These are phyloP conservation scores for Maccullochella peelii DNA, from an alignment of 2,113 vertebrate genomes.

Conservation along the genomic window DNA sequence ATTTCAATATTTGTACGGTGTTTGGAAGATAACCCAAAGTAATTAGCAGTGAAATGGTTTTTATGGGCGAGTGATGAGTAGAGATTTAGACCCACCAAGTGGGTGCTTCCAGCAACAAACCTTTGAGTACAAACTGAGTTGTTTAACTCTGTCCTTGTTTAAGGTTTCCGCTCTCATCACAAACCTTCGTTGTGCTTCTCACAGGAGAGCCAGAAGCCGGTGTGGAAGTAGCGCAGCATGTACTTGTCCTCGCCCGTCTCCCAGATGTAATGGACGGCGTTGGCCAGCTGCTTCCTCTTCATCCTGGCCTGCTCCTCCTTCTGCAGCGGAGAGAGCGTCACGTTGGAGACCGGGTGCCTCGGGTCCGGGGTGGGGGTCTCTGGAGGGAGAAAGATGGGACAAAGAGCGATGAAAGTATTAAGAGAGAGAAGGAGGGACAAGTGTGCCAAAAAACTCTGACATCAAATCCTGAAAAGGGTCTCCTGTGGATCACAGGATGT, in stretches of 20 bases:
- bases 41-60: too few species aligned
- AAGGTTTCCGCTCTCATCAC: slow-evolving; percentile 4
- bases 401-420: not conserved
- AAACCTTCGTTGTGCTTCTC: slow-evolving; percentile 86
- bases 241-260: slow-evolving; percentile 90
- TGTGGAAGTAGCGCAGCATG: slow-evolving; percentile 88
- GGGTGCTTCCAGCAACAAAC: too few species aligned
- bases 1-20: too few species aligned
- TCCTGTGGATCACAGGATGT: not conserved
- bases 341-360: slow-evolving; percentile 55
- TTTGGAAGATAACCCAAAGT: too few species aligned
- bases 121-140: too few species aligned
- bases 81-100: too few species aligned
- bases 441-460: not conserved
- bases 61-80: too few species aligned
- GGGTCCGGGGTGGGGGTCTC: slow-evolving; percentile 78
- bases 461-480: not conserved
- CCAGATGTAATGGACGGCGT: slow-evolving; percentile 88
- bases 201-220: slow-evolving; percentile 89
- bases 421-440: not conserved
- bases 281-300: slow-evolving; percentile 78
- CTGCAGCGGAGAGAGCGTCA: slow-evolving; percentile 74
- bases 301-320: slow-evolving; percentile 75
- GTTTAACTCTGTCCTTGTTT: too few species aligned
- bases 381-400: slow-evolving; percentile 24